Conservation (phyloP, 2,113 vertebrate species). For the Periophthalmus modestus region DNA sequence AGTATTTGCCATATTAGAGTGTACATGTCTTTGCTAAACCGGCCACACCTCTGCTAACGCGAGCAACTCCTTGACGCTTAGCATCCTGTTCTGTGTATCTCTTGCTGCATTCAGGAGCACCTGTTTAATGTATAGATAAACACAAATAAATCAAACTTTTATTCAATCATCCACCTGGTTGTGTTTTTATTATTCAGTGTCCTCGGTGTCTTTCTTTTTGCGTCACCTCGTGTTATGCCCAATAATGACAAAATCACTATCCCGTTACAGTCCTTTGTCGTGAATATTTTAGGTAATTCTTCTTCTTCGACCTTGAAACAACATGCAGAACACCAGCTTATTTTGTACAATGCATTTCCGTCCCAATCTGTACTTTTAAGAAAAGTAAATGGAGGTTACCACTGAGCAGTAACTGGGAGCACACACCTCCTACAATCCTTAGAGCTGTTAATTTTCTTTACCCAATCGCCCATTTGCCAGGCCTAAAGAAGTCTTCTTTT, state of each 20-base stretch:
- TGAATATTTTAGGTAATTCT: background rate
- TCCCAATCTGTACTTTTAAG: conserved; percentile 38
- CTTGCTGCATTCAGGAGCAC: conserved; percentile 82
- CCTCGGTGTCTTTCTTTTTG: background rate
- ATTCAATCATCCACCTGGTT: conserved; percentile 77
- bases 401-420: conserved; percentile 31
- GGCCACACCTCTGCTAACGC: conserved; percentile 77
- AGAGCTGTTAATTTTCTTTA: conserved; percentile 38
- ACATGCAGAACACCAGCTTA: background rate
- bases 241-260: background rate
- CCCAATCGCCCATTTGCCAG: conserved; percentile 36
- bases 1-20: conserved; percentile 55
- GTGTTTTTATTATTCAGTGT: conserved; percentile 20
- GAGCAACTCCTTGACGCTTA: conserved; percentile 73
- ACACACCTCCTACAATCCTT: conserved; percentile 19
- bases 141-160: conserved; percentile 83
- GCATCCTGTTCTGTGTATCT: conserved; percentile 77
- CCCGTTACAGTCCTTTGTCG: background rate
- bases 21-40: conserved; percentile 75
- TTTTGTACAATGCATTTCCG: conserved; percentile 17
- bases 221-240: background rate
- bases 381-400: conserved; percentile 33
- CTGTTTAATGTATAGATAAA: conserved; percentile 82
- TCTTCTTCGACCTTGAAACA: background rate
- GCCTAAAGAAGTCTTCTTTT: conserved; percentile 47